Percentiles rank a stretch among this genome's conserved stretches.
Conservation (phyloP, 2,113 vertebrate species). For the Tichodroma muraria region DNA sequence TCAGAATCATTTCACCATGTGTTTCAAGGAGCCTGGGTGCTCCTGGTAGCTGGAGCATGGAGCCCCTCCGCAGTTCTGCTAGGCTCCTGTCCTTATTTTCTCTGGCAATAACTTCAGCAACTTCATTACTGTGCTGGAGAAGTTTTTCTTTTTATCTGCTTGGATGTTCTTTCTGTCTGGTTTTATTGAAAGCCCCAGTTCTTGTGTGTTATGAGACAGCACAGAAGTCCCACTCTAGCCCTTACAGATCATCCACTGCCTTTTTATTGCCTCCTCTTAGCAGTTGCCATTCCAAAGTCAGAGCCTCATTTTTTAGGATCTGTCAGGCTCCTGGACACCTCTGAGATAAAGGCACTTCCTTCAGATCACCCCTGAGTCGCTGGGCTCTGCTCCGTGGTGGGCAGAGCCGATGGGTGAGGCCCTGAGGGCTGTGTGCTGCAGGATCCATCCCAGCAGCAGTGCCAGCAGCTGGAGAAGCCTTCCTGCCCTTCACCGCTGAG, state of each 20-base stretch:
- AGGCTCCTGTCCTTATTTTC: not conserved
- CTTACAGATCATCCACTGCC: not conserved
- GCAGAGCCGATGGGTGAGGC: accelerated
- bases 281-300: not conserved
- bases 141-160: not conserved
- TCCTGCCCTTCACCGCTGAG: not conserved
- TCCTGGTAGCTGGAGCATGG: not conserved
- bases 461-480: not conserved
- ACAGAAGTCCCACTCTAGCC: not conserved
- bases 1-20: accelerated
- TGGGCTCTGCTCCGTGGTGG: accelerated
- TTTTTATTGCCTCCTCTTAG: not conserved
- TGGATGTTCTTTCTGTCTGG: not conserved
- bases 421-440: not conserved
- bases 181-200: not conserved
- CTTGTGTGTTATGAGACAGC: not conserved
- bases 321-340: not conserved
- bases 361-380: accelerated
- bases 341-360: not conserved
- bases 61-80: not conserved
- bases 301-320: not conserved
- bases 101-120: not conserved
- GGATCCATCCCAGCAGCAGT: not conserved
- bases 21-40: not conserved
- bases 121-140: not conserved